phyloP scores from a whole-genome alignment of 2,797 vertebrate species.

The Lemur catta region DNA sequence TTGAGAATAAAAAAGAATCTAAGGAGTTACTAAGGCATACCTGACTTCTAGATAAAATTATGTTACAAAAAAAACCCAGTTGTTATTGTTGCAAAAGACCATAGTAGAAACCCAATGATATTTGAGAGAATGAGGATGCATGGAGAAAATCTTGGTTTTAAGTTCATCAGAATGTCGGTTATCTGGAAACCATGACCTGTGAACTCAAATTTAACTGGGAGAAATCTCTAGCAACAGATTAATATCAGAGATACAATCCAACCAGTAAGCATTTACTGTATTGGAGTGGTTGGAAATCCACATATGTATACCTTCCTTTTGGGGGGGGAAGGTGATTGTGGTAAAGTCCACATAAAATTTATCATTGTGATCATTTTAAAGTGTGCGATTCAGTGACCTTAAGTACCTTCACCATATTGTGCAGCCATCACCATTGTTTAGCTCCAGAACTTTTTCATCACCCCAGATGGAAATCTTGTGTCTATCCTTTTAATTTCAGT shows the following conservation, averaged over 20 bases:
- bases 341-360: not conserved
- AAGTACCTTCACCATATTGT: not conserved
- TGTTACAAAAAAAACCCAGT: not conserved
- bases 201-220: not conserved
- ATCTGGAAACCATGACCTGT: not conserved
- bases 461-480: not conserved
- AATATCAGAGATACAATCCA: not conserved
- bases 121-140: not conserved
- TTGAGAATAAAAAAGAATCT: not conserved
- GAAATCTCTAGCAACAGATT: not conserved
- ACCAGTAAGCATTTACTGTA: not conserved
- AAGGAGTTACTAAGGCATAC: not conserved
- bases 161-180: not conserved
- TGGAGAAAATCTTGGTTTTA: not conserved
- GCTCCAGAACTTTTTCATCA: not conserved
- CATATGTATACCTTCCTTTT: not conserved
- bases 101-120: not conserved
- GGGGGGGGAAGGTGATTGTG: not conserved
- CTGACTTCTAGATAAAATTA: not conserved
- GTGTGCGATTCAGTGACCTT: not conserved
- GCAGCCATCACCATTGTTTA: not conserved
- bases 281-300: not conserved
- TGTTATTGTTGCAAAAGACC: not conserved
- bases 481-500: not conserved
- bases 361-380: not conserved